A percentile compares a stretch with the other conserved stretches of the same genome.
Conservation (phyloP, 2,113 vertebrate genomes). For the Vidua macroura region DNA sequence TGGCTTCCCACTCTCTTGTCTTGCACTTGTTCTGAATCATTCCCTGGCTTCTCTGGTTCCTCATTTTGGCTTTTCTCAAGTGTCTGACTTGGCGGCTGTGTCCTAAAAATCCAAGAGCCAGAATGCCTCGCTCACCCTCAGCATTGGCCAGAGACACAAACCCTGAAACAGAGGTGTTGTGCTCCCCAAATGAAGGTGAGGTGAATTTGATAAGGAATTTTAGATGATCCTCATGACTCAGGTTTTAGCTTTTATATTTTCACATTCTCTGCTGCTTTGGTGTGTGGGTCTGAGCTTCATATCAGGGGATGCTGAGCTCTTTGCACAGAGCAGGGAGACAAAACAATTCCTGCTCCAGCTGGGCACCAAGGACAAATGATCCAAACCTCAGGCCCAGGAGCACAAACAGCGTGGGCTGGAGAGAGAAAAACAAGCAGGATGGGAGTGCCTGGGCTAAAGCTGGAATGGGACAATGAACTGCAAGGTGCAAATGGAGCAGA, state of each 20-base stretch:
- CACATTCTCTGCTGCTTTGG: background rate
- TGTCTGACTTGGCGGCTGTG: background rate
- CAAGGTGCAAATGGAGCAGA: too few species aligned
- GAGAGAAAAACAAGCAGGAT: too few species aligned
- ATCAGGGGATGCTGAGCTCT: background rate
- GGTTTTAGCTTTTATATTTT: background rate
- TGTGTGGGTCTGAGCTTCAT: background rate
- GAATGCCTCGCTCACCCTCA: background rate
- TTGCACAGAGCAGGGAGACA: background rate
- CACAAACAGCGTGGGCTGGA: too few species aligned
- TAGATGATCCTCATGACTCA: background rate
- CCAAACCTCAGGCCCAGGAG: too few species aligned
- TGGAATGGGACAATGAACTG: too few species aligned
- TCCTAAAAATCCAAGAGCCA: background rate
- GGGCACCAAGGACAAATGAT: too few species aligned
- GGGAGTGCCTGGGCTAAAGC: too few species aligned
- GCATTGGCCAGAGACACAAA: background rate
- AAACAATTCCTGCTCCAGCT: background rate
- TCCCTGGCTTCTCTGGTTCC: background rate
- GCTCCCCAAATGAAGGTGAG: background rate
- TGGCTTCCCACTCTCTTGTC: conserved; percentile 25
- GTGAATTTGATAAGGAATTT: background rate
- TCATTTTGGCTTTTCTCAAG: background rate
- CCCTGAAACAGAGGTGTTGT: background rate
- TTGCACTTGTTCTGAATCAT: background rate